A percentile compares a stretch with the other conserved stretches of the same genome.
These are phyloP conservation scores for Amblyteles armatorius DNA, from an alignment of 2,888 invertebrate species.

Conservation along the genomic window DNA sequence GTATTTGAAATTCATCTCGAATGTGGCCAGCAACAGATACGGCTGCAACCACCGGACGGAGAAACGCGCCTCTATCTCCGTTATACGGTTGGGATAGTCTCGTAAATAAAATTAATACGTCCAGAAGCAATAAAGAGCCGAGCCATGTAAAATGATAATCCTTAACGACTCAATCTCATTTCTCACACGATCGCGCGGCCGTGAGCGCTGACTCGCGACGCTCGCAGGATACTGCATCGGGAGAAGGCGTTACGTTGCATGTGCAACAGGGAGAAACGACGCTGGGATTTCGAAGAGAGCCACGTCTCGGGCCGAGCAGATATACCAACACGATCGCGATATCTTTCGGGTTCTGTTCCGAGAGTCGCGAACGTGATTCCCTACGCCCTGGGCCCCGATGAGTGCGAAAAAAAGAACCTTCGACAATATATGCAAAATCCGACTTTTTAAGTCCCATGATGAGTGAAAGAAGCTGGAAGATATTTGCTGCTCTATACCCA, in stretches of 20 bases:
- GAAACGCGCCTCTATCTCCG: conserved; percentile 56
- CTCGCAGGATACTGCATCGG: background rate
- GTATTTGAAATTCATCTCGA: too few relatives aligned
- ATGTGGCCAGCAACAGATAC: background rate
- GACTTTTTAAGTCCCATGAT: conserved; percentile 41
- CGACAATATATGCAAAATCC: conserved; percentile 24
- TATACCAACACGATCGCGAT: conserved; percentile 33
- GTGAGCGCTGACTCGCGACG: conserved; percentile 32
- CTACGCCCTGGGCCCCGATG: conserved; percentile 9
- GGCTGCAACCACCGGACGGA: background rate
- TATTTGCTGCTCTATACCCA: background rate
- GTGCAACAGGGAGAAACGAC: conserved; percentile 19
- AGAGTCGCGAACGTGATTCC: conserved; percentile 10
- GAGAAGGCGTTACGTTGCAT: conserved; percentile 25
- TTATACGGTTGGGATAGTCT: conserved; percentile 61
- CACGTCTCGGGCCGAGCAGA: conserved; percentile 20
- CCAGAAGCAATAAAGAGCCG: conserved; percentile 67
- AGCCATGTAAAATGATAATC: conserved; percentile 74
- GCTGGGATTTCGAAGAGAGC: background rate
- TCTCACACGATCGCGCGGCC: conserved; percentile 55
- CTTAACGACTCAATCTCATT: conserved; percentile 74
- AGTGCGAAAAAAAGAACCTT: conserved; percentile 50
- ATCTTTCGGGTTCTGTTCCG: conserved; percentile 16
- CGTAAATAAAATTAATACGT: conserved; percentile 74
- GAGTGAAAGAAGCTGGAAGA: conserved; percentile 11